Evolutionary conservation across 2,113 vertebrate genomes (phyloP), one percentile per base, ranked within the genome.

Genomic region (Hystrix cristata): DNA sequence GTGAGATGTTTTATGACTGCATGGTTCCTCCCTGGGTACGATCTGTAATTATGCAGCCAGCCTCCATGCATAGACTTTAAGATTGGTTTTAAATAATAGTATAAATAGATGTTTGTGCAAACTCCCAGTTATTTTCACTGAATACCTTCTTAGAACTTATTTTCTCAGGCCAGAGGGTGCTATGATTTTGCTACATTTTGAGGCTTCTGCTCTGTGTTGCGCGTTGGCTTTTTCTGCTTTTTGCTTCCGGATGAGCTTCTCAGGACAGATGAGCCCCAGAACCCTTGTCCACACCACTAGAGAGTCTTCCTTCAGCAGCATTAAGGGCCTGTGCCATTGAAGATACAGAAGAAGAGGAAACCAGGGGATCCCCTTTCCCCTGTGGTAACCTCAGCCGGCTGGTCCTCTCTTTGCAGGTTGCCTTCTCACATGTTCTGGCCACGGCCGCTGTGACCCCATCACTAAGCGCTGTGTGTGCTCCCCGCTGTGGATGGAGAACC

Each of bases 401-500:
- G 0, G 91, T 79, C 79, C 15, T 80, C 87, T 96, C 25, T 67
- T 95, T 80, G 62, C 97, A 99, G 99, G 98, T 94, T 99, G 99
- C 95, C 97, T 99, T 97, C 98, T 99, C 59, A 98, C 96, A 91
- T 99, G 99, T 86, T 99, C 99, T 46, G 99, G 99, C 38, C 99
- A 98, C 0, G 99, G 99, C 5, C 99, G 99, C 95, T 99, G 99
- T 88, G 99, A 99, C 88, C 99, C 99, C 38, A 98, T 99, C 98
- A 99, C 99, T 27, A 99, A 99, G 96, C 98, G 98, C 89, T 99
- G 99, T 43, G 87, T 98, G 88, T 99, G 99, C 90, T 99, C 99
- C 97, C 99, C 98, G 55, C 98, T 99, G 92, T 99, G 99, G 99
- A 99, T 99, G 67, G 99, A 99, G 98, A 99, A 99, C 93, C 98